These are phyloP conservation scores for Volucella inflata DNA, from an alignment of 2,888 invertebrate genomes.

Conservation along the genomic window DNA sequence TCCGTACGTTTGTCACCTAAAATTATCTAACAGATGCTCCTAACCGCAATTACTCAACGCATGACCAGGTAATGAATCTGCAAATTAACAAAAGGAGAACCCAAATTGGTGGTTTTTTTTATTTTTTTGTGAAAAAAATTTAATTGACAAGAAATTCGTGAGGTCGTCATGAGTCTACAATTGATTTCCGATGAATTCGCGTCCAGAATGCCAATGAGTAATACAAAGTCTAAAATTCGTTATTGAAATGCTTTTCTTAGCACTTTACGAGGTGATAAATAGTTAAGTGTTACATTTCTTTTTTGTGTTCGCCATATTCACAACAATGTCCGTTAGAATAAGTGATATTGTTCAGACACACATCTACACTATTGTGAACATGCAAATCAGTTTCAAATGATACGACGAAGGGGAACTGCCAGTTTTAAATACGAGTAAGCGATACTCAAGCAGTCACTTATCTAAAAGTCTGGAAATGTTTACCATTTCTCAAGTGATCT, in stretches of 20 bases:
- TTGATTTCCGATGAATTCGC: constrained; percentile 57
- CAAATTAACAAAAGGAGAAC: not conserved
- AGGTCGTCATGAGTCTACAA: constrained; percentile 48
- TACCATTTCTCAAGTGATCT: no score
- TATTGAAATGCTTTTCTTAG: constrained; percentile 1
- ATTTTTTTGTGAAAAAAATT: constrained; percentile 1
- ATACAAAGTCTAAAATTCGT: not conserved
- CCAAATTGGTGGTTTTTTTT: not conserved
- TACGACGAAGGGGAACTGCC: not conserved
- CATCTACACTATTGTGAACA: not conserved
- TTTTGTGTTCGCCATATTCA: not conserved
- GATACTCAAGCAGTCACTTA: no score
- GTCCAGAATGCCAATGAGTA: constrained; percentile 57
- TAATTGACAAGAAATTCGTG: constrained; percentile 54
- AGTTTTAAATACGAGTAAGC: no score
- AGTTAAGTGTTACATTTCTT: constrained; percentile 21
- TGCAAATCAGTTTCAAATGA: not conserved
- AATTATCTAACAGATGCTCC: constrained; percentile 22
- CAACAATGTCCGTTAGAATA: constrained; percentile 20
- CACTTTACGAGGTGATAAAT: constrained; percentile 14
- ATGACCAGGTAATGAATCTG: constrained; percentile 31
- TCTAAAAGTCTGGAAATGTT: no score
- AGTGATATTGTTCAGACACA: not conserved
- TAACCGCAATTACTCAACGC: constrained; percentile 5
- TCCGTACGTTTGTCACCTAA: not conserved